Conservation (phyloP, 2,797 vertebrate species). For the Pterois miles region DNA sequence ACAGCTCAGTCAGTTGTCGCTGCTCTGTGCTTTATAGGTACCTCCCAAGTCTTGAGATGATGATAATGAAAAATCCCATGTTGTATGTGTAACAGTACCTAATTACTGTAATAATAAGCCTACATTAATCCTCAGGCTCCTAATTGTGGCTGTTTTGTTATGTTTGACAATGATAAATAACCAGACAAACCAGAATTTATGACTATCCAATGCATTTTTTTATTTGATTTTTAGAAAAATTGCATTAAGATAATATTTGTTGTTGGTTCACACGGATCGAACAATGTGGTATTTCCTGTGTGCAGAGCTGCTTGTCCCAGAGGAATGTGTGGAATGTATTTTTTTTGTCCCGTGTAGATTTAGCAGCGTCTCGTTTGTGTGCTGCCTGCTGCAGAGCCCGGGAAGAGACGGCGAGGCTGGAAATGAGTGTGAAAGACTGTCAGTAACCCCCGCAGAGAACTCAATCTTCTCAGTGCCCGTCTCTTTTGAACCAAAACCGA, state of each 20-base stretch:
- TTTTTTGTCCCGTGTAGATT: conserved; percentile 75
- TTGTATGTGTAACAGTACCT: not conserved
- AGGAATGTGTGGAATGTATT: conserved; percentile 83
- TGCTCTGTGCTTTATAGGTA: not conserved
- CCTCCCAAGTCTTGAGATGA: not conserved
- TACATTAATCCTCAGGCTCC: not conserved
- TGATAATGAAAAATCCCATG: not conserved
- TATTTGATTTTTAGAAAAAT: conserved; percentile 16
- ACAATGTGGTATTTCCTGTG: conserved; percentile 80
- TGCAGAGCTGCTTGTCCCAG: conserved; percentile 74
- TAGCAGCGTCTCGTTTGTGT: conserved; percentile 64
- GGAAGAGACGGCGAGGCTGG: conserved; percentile 49
- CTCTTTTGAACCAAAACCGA: conserved; percentile 38
- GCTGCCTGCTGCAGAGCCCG: conserved; percentile 34
- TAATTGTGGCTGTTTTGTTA: not conserved
- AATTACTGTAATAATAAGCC: not conserved
- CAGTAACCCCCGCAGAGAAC: conserved; percentile 37
- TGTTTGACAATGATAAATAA: conserved; percentile 4
- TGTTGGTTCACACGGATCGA: conserved; percentile 52
- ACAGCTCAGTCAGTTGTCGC: fast-evolving
- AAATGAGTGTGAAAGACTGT: conserved; percentile 44
- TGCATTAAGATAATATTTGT: conserved; percentile 66
- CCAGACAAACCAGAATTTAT: not conserved
- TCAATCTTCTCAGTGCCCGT: conserved; percentile 17
- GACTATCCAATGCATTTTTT: conserved; percentile 1